Conservation (phyloP, 2,888 invertebrate genomes). For the Erynnis tages region DNA sequence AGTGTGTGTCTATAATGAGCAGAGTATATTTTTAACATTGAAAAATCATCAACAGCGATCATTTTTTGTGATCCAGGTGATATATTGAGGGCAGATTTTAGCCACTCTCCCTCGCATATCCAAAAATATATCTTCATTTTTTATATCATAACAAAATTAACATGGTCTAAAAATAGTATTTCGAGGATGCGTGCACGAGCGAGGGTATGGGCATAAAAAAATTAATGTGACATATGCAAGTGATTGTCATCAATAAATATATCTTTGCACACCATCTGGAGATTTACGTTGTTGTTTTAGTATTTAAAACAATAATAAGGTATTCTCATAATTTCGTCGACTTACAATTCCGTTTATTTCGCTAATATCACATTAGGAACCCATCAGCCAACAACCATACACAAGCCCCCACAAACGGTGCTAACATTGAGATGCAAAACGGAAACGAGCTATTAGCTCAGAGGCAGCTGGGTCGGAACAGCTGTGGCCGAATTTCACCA, state of each 20-base stretch:
- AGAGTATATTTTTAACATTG: background rate
- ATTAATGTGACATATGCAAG: constrained; percentile 30
- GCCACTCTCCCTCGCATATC: constrained; percentile 47
- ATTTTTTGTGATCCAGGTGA: constrained; percentile 67
- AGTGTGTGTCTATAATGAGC: constrained; percentile 1
- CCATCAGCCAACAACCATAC: constrained; percentile 9
- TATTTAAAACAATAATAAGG: too few species aligned
- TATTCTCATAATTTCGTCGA: too few species aligned
- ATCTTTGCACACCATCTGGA: constrained; percentile 2
- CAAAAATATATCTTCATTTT: constrained; percentile 56
- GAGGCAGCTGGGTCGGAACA: constrained; percentile 64
- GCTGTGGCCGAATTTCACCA: constrained; percentile 76
- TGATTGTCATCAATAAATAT: constrained; percentile 12
- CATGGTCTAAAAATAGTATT: constrained; percentile 39
- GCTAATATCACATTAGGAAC: too few species aligned
- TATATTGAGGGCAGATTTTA: constrained; percentile 50
- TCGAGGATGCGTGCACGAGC: constrained; percentile 34
- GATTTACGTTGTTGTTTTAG: background rate
- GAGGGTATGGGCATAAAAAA: constrained; percentile 30
- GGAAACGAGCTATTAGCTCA: constrained; percentile 79
- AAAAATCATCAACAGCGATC: background rate
- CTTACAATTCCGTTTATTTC: too few species aligned
- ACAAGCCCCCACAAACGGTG: constrained; percentile 40
- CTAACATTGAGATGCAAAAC: constrained; percentile 51
- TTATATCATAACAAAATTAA: constrained; percentile 48